Evolutionary conservation across 2,888 invertebrate species (phyloP).

Genomic region (Drosophila koepferae): DNA sequence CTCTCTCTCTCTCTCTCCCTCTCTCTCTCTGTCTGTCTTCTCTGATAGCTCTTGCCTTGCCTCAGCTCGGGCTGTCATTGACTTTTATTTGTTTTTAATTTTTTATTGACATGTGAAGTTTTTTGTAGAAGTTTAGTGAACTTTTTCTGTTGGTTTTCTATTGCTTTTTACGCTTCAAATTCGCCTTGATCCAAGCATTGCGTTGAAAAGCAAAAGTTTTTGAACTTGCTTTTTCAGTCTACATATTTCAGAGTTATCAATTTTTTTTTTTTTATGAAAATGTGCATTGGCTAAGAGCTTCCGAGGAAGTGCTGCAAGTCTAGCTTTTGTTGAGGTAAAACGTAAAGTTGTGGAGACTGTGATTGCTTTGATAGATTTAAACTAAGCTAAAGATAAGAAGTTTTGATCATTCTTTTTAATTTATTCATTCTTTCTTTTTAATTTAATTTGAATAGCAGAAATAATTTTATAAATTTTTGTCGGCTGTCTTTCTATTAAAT

Average conservation of each 20-base stretch:
- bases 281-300: slow-evolving; percentile 14
- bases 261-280: slow-evolving; percentile 17
- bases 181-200: slow-evolving; percentile 22
- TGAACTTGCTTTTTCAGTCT: slow-evolving; percentile 41
- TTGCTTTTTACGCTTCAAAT: slow-evolving; percentile 42
- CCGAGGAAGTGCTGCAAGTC: slow-evolving; percentile 11
- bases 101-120: slow-evolving; percentile 81
- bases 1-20: not conserved
- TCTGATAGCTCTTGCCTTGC: not conserved
- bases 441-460: too few species aligned
- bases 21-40: not conserved
- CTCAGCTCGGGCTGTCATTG: slow-evolving; percentile 58
- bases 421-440: too few species aligned
- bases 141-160: slow-evolving; percentile 60
- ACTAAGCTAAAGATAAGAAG: not conserved
- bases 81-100: slow-evolving; percentile 80
- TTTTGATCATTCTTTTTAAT: too few species aligned
- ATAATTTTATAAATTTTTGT: too few species aligned
- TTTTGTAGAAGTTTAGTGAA: slow-evolving; percentile 74
- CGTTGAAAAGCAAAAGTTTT: slow-evolving; percentile 74
- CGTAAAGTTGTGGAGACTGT: not conserved
- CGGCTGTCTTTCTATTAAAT: not conserved
- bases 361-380: not conserved
- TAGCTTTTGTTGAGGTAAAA: not conserved
- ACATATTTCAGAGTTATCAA: slow-evolving; percentile 15